phyloP scores from a whole-genome alignment of 2,888 invertebrate species.

The Galerucella pusilla region DNA sequence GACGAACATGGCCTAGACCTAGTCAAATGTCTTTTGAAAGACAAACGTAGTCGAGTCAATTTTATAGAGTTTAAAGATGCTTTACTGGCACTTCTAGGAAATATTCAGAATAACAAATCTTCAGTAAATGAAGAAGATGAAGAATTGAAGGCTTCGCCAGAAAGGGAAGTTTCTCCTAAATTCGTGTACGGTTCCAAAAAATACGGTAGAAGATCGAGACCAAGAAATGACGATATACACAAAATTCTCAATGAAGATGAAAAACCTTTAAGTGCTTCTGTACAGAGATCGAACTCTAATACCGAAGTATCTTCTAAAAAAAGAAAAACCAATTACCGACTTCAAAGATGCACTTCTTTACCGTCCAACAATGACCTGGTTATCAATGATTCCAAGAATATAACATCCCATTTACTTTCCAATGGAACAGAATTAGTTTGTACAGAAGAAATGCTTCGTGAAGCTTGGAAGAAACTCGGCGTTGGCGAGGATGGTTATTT shows the following conservation, averaged over 20 bases:
- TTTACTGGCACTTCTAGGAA: slow-evolving; percentile 75
- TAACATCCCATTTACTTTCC: slow-evolving; percentile 38
- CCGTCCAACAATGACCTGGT: slow-evolving; percentile 62
- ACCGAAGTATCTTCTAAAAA: slow-evolving; percentile 68
- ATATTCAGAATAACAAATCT: slow-evolving; percentile 59
- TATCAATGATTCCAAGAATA: slow-evolving; percentile 57
- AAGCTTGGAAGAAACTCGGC: slow-evolving; percentile 73
- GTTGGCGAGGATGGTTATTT: slow-evolving; percentile 73
- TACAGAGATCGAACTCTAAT: slow-evolving; percentile 70
- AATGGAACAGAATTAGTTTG: slow-evolving; percentile 59
- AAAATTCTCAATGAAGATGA: slow-evolving; percentile 62
- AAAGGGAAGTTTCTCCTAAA: slow-evolving; percentile 79
- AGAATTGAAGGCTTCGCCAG: slow-evolving; percentile 66
- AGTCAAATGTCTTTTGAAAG: slow-evolving; percentile 65
- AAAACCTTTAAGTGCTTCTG: slow-evolving; percentile 57
- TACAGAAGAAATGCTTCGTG: slow-evolving; percentile 71
- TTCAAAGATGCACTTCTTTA: slow-evolving; percentile 70
- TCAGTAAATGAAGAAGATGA: slow-evolving; percentile 46
- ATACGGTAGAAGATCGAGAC: slow-evolving; percentile 79
- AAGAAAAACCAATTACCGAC: slow-evolving; percentile 65
- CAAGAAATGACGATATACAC: slow-evolving; percentile 65
- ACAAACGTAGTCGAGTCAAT: slow-evolving; percentile 68
- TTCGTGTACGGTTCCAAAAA: slow-evolving; percentile 80
- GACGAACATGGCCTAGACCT: slow-evolving; percentile 75
- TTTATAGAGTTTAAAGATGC: slow-evolving; percentile 84